Evolutionary conservation across 1,140 invertebrate genomes (phyloP).

Genomic region (Uloborus diversus): DNA sequence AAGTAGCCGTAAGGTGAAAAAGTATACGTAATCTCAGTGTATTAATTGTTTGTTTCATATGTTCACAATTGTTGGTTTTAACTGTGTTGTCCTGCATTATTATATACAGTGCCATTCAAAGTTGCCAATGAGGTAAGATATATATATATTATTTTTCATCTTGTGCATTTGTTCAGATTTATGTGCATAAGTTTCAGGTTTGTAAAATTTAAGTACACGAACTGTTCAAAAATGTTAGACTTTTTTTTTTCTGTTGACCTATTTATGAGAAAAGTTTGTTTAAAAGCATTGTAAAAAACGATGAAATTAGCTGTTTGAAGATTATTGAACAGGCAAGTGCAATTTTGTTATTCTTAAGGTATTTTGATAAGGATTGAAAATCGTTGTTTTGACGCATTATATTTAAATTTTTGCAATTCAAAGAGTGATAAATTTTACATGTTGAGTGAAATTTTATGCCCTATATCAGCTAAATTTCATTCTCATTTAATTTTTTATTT

Average conservation of each 20-base stretch:
- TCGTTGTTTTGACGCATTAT: background rate
- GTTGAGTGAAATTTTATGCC: conserved; percentile 13
- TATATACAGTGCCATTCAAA: conserved; percentile 55
- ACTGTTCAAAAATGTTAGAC: conserved; percentile 35
- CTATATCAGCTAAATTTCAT: background rate
- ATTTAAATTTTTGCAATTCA: background rate
- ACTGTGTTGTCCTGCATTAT: conserved; percentile 50
- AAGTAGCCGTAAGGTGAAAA: conserved; percentile 52
- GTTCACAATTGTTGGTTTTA: conserved; percentile 45
- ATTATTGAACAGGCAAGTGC: conserved; percentile 54
- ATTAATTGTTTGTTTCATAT: conserved; percentile 47
- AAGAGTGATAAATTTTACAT: background rate
- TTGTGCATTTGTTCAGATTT: conserved; percentile 50
- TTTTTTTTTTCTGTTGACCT: conserved; percentile 36
- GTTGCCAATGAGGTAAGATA: conserved; percentile 54
- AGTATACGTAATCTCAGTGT: conserved; percentile 54
- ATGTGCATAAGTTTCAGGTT: conserved; percentile 54
- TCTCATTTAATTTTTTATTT: conserved; percentile 3
- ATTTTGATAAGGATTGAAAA: background rate
- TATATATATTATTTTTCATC: conserved; percentile 42
- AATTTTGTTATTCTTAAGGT: conserved; percentile 50
- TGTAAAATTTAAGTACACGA: conserved; percentile 47
- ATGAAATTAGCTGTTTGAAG: conserved; percentile 42
- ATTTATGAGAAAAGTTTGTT: conserved; percentile 29
- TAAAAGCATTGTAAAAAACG: conserved; percentile 35